Base-by-base conservation (phyloP, 2,113 vertebrate genomes). In the Oncorhynchus kisutch region DNA sequence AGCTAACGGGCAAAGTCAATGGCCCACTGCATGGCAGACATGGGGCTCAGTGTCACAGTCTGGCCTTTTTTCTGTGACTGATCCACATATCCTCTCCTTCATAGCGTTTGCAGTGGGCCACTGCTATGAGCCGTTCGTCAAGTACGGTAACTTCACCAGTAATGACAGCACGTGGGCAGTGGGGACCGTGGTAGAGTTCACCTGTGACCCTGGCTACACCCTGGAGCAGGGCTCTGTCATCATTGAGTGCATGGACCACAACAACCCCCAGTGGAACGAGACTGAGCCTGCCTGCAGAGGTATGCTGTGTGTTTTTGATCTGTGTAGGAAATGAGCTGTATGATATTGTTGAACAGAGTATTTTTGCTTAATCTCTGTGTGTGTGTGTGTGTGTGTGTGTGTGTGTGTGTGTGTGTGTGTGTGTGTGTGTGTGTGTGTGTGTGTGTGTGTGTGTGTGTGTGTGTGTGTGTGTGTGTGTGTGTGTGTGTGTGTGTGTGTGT, bases 51-150 rank as follows among this genome's bases (percentile, higher is more conserved):
- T 22, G 59, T 7, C 13, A 62, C 59, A 16, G 20, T 62, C 59
- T 16, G 7, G 18, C 2, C 59, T 22, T 22, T 8, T 18, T 20
- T 39, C 31, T 34, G 16, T 20, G 31, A 12, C 20, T 68, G 7
- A 68, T 72, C 5, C 71, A 45, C 70, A 64, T 62, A 27, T 71
- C 22, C 45, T n/a, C 27, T 8, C 54, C 14, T 78, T 85, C 82
- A 27, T 91, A 99, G 97, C 95, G 66, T 98, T 98, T 0, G 89
- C 96, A 72, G 91, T 92, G 3, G 97, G 96, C 1, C 97, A 97
- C 81, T 99, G 97, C 90, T 98, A 98, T 0, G 94, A 99, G 90
- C 97, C 97, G 16, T 99, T 95, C 0, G 95, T 99, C 87, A 98
- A 98, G 91, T 97, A 98, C 0, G 97, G 97, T 54, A 99, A 99